Evolutionary conservation across 1,140 invertebrate genomes (phyloP), one percentile per base, ranked within the genome.

Genomic region (Leptonema lineaticorne): DNA sequence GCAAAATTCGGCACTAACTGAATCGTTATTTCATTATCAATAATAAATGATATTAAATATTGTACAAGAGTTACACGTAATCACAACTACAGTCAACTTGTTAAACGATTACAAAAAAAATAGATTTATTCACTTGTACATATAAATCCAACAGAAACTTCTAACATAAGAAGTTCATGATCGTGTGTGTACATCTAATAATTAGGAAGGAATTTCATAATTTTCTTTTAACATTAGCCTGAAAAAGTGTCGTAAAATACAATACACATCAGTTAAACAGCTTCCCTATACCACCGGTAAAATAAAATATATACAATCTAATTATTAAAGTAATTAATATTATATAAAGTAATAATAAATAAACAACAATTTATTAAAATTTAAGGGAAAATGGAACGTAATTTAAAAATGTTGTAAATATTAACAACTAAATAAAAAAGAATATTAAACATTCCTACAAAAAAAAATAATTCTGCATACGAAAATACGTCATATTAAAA

Each of bases 341-440:
- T n/a, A n/a, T n/a, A n/a, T n/a, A n/a, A n/a, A n/a, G n/a, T n/a
- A 45, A 53, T 53, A 53, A 24, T 26, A 53, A 53, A 53, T 53
- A 53, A 53, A 53, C 27, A 53, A 53, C 50, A 53, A 53, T 22
- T 53, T 24, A 26, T 26, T 11, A 26, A 53, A 53, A 53, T 24
- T 53, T 53, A 53, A 53, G 50, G 50, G 27, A 53, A 53, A 53
- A 53, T 53, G 50, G 50, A 53, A 53, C 50, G 50, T 53, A n/a
- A 45, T 45, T n/a, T 22, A 53, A 22, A 50, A 22, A 53, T n/a
- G 27, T 53, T 24, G 50, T 45, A 53, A 26, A 53, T 11, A 53
- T 24, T 53, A 53, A 26, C 24, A 53, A 53, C 22, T 26, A 53
- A 53, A 2, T 41, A 41, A 41, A 41, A 41, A 41, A 53, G 27